A percentile compares a stretch with the other conserved stretches of the same genome.
phyloP scores from a whole-genome alignment of 1,140 invertebrate species.

The Hetaerina americana region DNA sequence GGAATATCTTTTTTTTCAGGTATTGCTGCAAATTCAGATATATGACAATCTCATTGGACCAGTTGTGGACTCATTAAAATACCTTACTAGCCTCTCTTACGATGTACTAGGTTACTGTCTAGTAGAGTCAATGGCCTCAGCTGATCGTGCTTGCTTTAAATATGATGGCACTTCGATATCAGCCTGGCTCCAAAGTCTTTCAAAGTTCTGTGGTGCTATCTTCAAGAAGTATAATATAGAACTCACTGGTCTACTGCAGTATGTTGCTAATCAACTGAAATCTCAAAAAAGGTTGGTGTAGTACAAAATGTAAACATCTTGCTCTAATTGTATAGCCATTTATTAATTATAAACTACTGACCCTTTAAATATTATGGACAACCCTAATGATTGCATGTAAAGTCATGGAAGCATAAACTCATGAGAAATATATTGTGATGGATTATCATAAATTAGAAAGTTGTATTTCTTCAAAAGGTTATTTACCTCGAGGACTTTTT shows the following conservation, averaged over 20 bases:
- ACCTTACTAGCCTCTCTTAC: constrained; percentile 87
- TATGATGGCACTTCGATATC: constrained; percentile 89
- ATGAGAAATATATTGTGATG: too few relatives aligned
- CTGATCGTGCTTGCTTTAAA: constrained; percentile 59
- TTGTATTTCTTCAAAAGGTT: too few relatives aligned
- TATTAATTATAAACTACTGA: too few relatives aligned
- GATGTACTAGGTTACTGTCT: constrained; percentile 94
- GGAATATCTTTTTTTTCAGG: constrained; percentile 28
- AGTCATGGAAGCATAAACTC: too few relatives aligned
- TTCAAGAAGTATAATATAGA: constrained; percentile 98
- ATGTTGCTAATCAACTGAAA: constrained; percentile 94
- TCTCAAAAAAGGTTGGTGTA: constrained; percentile 71
- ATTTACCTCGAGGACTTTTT: too few relatives aligned
- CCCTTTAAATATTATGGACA: too few relatives aligned
- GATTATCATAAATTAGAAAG: too few relatives aligned
- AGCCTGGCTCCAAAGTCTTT: constrained; percentile 85
- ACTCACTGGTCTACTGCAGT: constrained; percentile 86
- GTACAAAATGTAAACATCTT: too few relatives aligned
- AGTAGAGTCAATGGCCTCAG: constrained; percentile 74
- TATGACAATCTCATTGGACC: constrained; percentile 90
- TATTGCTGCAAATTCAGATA: constrained; percentile 84
- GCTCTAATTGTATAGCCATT: too few relatives aligned
- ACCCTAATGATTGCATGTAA: too few relatives aligned
- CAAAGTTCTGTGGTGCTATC: constrained; percentile 87
- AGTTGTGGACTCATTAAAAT: constrained; percentile 96